Base-by-base conservation (phyloP, 2,797 vertebrate genomes). In the Cuniculus paca region DNA sequence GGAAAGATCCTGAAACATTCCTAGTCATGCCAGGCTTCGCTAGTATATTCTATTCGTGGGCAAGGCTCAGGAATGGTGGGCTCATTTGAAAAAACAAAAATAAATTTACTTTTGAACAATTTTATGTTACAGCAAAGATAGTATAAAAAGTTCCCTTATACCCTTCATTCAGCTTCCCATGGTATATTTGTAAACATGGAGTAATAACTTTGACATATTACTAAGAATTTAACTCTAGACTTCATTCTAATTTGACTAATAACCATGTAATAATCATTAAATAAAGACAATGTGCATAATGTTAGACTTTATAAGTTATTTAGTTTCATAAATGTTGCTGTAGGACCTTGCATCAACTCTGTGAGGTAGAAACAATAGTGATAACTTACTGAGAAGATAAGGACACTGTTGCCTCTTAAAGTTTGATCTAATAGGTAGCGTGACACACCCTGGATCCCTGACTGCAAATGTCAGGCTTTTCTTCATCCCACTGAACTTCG, bases 231-330 rank as follows among this genome's bases (percentile, higher is more conserved):
- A 85, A 89, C 50, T 74, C 8, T 5, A 72, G 72, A 42, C 26
- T 91, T 36, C 26, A 84, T 78, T 56, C 19, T 61, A 79, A 94
- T 80, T 96, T 96, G 48, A 36, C 52, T 79, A 63, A 88, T 42
- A 61, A 58, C 16, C 4, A 50, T 79, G 36, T 45, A 72, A 36
- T 54, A 63, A 79, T 31, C 82, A 39, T 80, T 91, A 91, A 85
- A 90, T 92, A 84, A 77, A 83, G 63, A 90, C 16, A 42, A 81
- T 26, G 22, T 78, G 17, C 45, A 8, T 31, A 70, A 61, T 28
- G 16, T 75, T 90, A 84, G 48, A 34, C 3, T 81, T 54, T 75
- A 54, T 36, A 86, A 77, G n/a, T n/a, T 81, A 17, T 17, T 81
- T 88, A 58, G 68, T 42, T 79, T 65, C 19, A 72, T 75, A 74